Evolutionary conservation across 2,797 vertebrate species (phyloP).

Genomic region (Australoheros facetus): DNA sequence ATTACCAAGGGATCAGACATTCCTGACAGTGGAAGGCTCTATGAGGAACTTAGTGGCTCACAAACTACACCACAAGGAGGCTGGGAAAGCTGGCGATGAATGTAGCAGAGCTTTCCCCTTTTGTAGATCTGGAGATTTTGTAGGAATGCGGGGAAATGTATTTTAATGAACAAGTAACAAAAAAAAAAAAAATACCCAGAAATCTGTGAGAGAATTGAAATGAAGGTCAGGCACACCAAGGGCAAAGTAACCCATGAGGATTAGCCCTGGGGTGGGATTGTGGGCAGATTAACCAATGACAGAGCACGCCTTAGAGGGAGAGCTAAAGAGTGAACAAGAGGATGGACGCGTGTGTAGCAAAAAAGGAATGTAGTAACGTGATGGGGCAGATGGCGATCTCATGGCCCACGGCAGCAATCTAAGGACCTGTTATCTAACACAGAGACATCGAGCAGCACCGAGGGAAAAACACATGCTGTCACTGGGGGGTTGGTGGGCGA

Average conservation of each 20-base stretch:
- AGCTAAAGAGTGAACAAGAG: slow-evolving; percentile 10
- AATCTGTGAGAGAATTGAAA: slow-evolving; percentile 20
- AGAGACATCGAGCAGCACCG: slow-evolving; percentile 56
- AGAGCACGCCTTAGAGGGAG: slow-evolving; percentile 32
- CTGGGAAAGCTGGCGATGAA: neutral
- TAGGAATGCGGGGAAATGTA: neutral
- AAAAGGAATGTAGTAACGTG: slow-evolving; percentile 53
- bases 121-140: neutral
- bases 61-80: slow-evolving; percentile 23
- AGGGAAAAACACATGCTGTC: slow-evolving; percentile 52
- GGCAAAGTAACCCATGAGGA: slow-evolving; percentile 49
- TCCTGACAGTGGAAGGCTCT: slow-evolving; percentile 54
- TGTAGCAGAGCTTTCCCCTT: neutral
- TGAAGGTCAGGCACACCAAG: slow-evolving; percentile 50
- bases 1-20: slow-evolving; percentile 73
- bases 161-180: slow-evolving; percentile 8
- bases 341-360: slow-evolving; percentile 2
- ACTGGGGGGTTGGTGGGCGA: slow-evolving; percentile 20
- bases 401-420: slow-evolving; percentile 63
- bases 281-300: slow-evolving; percentile 69
- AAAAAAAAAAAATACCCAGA: neutral
- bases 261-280: slow-evolving; percentile 60
- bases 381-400: slow-evolving; percentile 76
- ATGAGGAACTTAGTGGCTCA: slow-evolving; percentile 47
- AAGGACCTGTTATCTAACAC: slow-evolving; percentile 74